phyloP scores from a whole-genome alignment of 2,888 invertebrate genomes.

The Machimus rusticus region DNA sequence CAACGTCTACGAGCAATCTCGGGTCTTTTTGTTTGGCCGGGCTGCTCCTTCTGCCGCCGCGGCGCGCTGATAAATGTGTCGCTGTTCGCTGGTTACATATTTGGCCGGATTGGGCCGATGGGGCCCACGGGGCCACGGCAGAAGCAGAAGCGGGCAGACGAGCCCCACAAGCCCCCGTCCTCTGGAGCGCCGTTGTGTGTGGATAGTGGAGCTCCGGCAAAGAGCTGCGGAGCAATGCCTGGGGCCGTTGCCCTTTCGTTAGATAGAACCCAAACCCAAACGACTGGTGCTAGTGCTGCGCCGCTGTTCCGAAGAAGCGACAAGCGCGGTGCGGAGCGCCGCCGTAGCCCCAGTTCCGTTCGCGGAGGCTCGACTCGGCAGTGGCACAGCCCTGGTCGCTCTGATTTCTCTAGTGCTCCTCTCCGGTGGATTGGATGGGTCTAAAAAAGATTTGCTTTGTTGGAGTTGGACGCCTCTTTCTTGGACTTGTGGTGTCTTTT shows the following conservation, averaged over 20 bases:
- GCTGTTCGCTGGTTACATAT: neutral
- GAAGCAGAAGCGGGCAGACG: neutral
- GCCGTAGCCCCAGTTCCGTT: neutral
- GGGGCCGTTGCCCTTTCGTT: slow-evolving; percentile 26
- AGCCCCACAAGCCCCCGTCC: neutral
- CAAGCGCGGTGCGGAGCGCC: neutral
- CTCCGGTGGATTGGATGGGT: neutral
- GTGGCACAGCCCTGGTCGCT: neutral
- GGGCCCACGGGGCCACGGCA: neutral
- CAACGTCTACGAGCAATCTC: neutral
- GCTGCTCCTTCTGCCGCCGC: neutral
- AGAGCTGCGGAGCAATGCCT: slow-evolving; percentile 19
- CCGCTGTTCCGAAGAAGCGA: neutral
- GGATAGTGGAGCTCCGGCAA: neutral
- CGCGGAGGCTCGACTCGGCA: neutral
- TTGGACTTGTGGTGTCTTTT: neutral
- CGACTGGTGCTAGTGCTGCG: neutral
- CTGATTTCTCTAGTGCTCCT: neutral
- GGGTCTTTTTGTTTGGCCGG: neutral
- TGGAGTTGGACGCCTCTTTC: neutral
- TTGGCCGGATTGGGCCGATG: neutral
- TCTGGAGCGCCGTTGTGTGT: neutral
- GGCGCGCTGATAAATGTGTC: neutral
- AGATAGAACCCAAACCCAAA: slow-evolving; percentile 14
- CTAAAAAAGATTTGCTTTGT: neutral